Evolutionary conservation across 2,797 vertebrate species (phyloP).

Genomic region (Danio aesculapii): DNA sequence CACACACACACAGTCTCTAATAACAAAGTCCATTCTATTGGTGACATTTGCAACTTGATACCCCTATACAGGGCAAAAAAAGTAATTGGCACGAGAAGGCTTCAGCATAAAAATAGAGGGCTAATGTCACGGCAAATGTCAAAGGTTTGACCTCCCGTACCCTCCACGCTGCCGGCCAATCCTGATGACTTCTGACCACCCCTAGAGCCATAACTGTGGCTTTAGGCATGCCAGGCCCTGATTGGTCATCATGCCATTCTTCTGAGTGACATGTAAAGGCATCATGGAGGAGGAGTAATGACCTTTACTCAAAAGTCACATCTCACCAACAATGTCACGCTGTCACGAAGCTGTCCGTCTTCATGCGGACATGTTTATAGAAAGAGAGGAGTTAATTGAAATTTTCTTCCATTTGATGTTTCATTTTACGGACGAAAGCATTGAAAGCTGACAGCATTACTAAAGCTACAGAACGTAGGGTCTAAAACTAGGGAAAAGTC

Average conservation of each 20-base stretch:
- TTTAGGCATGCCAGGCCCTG: slow-evolving; percentile 52
- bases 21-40: slow-evolving; percentile 60
- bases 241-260: slow-evolving; percentile 51
- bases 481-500: neutral
- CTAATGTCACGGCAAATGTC: slow-evolving; percentile 67
- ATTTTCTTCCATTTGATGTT: slow-evolving; percentile 47
- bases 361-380: slow-evolving; percentile 34
- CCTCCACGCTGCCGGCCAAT: slow-evolving; percentile 54
- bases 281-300: slow-evolving; percentile 54
- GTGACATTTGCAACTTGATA: slow-evolving; percentile 69
- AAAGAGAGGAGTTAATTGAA: slow-evolving; percentile 38
- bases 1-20: slow-evolving; percentile 50
- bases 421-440: slow-evolving; percentile 32
- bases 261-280: slow-evolving; percentile 59
- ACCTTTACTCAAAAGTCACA: slow-evolving; percentile 62
- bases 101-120: slow-evolving; percentile 64
- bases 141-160: slow-evolving; percentile 64
- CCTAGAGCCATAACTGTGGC: slow-evolving; percentile 54
- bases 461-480: neutral
- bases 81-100: slow-evolving; percentile 62
- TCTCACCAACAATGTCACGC: slow-evolving; percentile 53
- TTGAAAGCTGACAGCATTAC: slow-evolving; percentile 16
- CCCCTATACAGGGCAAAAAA: slow-evolving; percentile 58
- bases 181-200: slow-evolving; percentile 55
- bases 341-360: slow-evolving; percentile 56